These are phyloP conservation scores for Verasper variegatus DNA, from an alignment of 2,113 vertebrate species.

Conservation along the genomic window DNA sequence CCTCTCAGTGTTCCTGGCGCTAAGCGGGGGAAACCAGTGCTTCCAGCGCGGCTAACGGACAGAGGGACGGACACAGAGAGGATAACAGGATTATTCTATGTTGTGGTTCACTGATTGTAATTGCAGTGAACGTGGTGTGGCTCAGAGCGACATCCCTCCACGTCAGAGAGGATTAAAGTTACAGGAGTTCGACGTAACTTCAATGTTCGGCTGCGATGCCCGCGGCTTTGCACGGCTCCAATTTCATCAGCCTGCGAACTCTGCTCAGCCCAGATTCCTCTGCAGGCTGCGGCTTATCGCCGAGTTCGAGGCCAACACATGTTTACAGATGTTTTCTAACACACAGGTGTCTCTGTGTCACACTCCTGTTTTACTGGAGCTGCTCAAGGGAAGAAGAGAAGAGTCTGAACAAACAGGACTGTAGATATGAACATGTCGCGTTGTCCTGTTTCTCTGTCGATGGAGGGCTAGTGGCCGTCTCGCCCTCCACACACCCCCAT, in stretches of 20 bases:
- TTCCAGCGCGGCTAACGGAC: constrained; percentile 40
- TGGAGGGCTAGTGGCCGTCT: no score
- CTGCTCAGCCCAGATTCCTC: constrained; percentile 12
- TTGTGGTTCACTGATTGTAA: constrained; percentile 62
- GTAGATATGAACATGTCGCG: no score
- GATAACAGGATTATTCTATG: constrained; percentile 46
- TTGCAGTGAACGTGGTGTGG: constrained; percentile 54
- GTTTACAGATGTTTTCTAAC: constrained; percentile 13
- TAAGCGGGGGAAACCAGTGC: background rate
- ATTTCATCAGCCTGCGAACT: constrained; percentile 31
- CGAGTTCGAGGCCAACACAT: constrained; percentile 30
- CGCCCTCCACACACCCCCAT: no score
- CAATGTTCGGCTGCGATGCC: constrained; percentile 39
- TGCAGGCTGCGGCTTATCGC: constrained; percentile 24
- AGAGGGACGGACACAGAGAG: constrained; percentile 19
- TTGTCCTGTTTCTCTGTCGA: no score
- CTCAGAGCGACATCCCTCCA: constrained; percentile 67
- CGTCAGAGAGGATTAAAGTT: constrained; percentile 74
- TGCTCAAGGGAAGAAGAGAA: no score
- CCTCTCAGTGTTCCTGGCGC: constrained; percentile 49
- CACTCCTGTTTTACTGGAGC: background rate
- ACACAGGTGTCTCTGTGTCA: constrained; percentile 5
- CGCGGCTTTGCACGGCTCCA: constrained; percentile 37
- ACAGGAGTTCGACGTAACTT: constrained; percentile 60
- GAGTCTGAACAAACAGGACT: no score